Conservation (phyloP, 92 coral and sea anemone genomes). For the Paramuricea clavata region DNA sequence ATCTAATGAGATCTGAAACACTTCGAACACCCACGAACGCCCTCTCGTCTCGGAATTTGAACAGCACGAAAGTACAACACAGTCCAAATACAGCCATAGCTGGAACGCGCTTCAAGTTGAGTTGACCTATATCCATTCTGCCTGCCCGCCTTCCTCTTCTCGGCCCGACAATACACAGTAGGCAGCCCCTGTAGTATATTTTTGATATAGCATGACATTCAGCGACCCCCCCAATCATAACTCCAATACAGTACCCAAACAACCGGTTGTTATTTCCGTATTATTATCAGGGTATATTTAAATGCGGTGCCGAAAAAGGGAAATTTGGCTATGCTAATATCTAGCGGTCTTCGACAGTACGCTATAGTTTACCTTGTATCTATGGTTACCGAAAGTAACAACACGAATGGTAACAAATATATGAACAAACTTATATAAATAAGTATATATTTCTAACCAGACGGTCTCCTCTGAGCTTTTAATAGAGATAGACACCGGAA, state of each 20-base stretch:
- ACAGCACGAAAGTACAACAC: not conserved
- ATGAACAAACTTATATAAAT: not conserved
- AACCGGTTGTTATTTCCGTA: constrained; percentile 20
- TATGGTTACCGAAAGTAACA: constrained; percentile 19
- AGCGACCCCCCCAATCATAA: constrained; percentile 1
- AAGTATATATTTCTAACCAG: not conserved
- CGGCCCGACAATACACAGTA: not conserved
- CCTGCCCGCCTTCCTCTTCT: not conserved
- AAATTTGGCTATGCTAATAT: not conserved
- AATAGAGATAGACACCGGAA: not conserved
- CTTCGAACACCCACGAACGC: not conserved
- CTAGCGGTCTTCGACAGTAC: not conserved
- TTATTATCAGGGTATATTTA: not conserved
- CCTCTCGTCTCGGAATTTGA: not conserved
- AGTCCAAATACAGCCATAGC: not conserved
- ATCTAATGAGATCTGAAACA: constrained; percentile 15
- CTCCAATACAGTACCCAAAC: not conserved
- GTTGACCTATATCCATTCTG: not conserved
- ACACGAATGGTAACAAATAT: not conserved
- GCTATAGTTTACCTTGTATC: not conserved
- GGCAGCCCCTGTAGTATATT: not conserved
- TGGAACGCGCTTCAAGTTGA: not conserved
- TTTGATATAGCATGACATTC: not conserved
- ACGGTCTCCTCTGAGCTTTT: constrained; percentile 6
- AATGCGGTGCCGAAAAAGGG: constrained; percentile 40